Evolutionary conservation across 2,888 invertebrate species (phyloP), one percentile per base, ranked within the genome.

Genomic region (Cheilosia variabilis): DNA sequence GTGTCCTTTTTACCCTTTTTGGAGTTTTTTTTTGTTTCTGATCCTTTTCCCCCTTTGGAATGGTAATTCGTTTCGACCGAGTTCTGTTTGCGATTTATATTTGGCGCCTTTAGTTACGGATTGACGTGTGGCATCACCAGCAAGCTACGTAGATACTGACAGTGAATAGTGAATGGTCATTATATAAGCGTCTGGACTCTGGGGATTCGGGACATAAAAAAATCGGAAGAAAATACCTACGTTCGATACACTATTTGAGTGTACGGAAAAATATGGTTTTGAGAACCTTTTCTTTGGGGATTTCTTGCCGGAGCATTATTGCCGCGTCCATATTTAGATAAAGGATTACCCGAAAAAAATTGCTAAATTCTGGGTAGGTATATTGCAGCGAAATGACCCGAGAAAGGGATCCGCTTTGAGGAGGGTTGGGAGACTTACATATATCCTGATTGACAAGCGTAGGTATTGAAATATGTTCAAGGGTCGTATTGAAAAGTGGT

Each of bases 1-100:
- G 84, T 75, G 80, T 80, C 80, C 77, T 75, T 80, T 68, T 75
- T 68, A 84, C 73, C 84, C 80, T 75, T 84, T 75, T 77, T 62
- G 7, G 41, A 7, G 9, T 1, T 19, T 37, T 41, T 77, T 57
- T 31, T 45, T 4, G 45, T 58, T n/a, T 31, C 2, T 84, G 84
- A 84, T 84, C 84, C 79, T 76, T 83, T 81, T 73, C 60, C 37
- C 63, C 17, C 68, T 55, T 83, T 45, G 73, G 55, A 78, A 83
- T 83, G 83, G 83, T 83, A 83, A 83, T 83, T 83, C 69, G 83
- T 66, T 69, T 68, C 55, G 41, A 78, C 78, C 63, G 63, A 72
- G 72, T 71, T 72, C 66, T 68, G 41, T 58, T 69, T 34, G 37
- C 69, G 69, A 78, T 60, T 84, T 52, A 17, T 57, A 41, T 73